These are phyloP conservation scores for Pararge aegeria DNA, from an alignment of 1,140 invertebrate species.

Conservation along the genomic window DNA sequence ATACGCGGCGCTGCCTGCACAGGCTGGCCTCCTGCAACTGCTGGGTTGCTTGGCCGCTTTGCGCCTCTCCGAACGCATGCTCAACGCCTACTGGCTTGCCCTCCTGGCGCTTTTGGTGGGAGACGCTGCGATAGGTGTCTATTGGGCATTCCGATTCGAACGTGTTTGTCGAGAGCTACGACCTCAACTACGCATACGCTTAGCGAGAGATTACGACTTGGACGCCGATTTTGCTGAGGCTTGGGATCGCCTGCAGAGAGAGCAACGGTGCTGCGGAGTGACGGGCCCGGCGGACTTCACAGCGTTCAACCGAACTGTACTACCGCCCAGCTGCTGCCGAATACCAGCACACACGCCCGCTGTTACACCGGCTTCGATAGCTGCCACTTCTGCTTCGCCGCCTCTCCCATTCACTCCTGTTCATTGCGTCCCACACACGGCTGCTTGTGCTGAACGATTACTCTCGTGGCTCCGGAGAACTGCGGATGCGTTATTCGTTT, in stretches of 20 bases:
- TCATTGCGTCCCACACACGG: constrained; percentile 65
- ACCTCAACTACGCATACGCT: constrained; percentile 82
- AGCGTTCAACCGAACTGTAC: constrained; percentile 61
- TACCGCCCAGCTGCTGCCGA: constrained; percentile 80
- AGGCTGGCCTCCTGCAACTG: constrained; percentile 85
- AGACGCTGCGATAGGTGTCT: constrained; percentile 91
- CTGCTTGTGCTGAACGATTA: constrained; percentile 86
- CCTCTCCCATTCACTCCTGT: constrained; percentile 58
- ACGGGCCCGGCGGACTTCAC: constrained; percentile 84
- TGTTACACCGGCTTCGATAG: constrained; percentile 81
- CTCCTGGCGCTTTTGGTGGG: constrained; percentile 89
- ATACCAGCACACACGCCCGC: constrained; percentile 64
- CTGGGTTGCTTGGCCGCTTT: constrained; percentile 90
- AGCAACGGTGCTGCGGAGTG: constrained; percentile 90
- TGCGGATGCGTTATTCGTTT: constrained; percentile 89
- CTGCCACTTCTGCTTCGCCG: constrained; percentile 84
- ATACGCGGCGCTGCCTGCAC: constrained; percentile 88
- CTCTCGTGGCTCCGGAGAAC: constrained; percentile 87
- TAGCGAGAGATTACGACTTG: constrained; percentile 85
- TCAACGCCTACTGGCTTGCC: constrained; percentile 93
- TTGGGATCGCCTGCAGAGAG: constrained; percentile 90
- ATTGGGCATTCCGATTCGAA: constrained; percentile 92
- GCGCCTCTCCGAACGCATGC: constrained; percentile 87
- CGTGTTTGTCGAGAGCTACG: constrained; percentile 86
- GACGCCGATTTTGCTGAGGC: constrained; percentile 86